Evolutionary conservation across 2,888 invertebrate genomes (phyloP), one percentile per base, ranked within the genome.

Genomic region (Brachypalpus laphriformis): DNA sequence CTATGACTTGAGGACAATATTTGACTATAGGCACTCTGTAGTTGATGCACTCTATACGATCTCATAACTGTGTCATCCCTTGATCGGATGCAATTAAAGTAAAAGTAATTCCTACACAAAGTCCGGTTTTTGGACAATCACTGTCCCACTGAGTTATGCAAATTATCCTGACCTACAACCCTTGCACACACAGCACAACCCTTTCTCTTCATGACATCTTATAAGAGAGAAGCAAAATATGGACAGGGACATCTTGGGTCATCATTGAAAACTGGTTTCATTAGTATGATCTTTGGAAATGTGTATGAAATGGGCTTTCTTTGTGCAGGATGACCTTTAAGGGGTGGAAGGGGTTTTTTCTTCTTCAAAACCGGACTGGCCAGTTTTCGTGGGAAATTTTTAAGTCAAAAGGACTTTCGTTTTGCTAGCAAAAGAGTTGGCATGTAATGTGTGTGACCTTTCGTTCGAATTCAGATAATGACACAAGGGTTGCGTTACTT

Each of bases 361-460:
- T 74, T 28, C 54, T 59, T 63, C 16, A 87, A 87, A 88, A 88
- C 88, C 83, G 88, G 88, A 88, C 88, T 87, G 88, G 88, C 87
- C 82, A 88, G 86, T 88, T 88, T 88, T 88, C 88, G 87, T 88
- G 88, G 83, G 88, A 88, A 88, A 40, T 49, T 80, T 68, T 80
- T 47, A 37, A 54, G 51, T 70, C 54, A 78, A 31, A 25, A 65
- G 57, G 42, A 18, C 45, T 59, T 59, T 18, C 18, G 31, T 18
- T 54, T 66, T 34, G 40, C 49, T 42, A 11, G 47, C 25, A 59
- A 14, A 9, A 31, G 16, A 34, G 22, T 11, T 37, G 4, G 14
- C 14, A 18, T 47, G 61, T 40, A 37, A 42, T 59, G 22, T 49
- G 75, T 76, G 85, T 81, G 75, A 85, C 65, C 81, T 85, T 61